Conservation (phyloP, 2,797 vertebrate species). For the Scolopax bukidnonensis region DNA sequence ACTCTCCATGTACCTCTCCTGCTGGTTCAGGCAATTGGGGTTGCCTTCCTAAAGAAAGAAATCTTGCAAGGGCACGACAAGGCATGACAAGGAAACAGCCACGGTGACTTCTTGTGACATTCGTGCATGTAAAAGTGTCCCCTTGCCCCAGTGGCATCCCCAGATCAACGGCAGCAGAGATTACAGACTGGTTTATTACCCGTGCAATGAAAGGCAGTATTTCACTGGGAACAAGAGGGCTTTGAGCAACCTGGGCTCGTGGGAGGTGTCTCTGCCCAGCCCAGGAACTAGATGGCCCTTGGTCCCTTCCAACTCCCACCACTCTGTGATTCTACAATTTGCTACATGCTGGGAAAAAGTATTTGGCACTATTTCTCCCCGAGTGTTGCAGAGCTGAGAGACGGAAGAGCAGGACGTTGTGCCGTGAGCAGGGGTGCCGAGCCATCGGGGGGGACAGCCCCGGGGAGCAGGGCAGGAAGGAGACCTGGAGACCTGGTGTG, state of each 20-base stretch:
- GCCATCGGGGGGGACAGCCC: background rate
- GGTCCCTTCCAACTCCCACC: background rate
- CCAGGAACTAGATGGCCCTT: background rate
- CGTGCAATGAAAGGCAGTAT: fast-evolving
- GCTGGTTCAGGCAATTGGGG: background rate
- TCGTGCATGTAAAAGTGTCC: background rate
- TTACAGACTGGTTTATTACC: background rate
- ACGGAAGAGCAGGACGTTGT: background rate
- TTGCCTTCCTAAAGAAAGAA: background rate
- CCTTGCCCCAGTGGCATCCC: background rate
- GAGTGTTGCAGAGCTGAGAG: background rate
- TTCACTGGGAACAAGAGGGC: background rate
- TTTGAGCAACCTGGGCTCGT: background rate
- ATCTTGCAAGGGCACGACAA: no score
- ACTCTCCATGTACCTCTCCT: background rate
- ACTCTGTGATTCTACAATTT: background rate
- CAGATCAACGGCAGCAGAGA: background rate
- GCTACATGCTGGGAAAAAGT: background rate
- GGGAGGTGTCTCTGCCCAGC: background rate
- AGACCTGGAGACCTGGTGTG: background rate
- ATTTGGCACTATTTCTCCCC: background rate
- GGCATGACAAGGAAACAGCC: background rate
- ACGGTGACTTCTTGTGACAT: background rate
- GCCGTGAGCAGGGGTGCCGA: background rate
- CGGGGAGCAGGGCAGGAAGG: background rate